Base-by-base conservation (phyloP, 2,888 invertebrate species). In the Cheilosia urbana region DNA sequence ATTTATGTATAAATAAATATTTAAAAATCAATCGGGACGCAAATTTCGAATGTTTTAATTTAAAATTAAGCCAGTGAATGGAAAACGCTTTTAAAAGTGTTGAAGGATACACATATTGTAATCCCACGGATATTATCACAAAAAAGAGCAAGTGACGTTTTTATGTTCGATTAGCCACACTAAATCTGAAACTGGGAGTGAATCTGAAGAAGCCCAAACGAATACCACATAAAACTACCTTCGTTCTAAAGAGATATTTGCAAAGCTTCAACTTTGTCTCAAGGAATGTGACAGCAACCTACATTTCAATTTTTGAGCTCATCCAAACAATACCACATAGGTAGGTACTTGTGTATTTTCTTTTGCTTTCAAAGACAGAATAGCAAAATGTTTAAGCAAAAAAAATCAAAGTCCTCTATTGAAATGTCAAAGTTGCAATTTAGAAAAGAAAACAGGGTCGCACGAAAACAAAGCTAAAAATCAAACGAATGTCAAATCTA, bases 401-500 rank as follows among this genome's bases (percentile, higher is more conserved):
- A n/a, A 68, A 30, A 63, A 63, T 40, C 37, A 4, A 68, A 62
- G 34, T 69, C 65, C 65, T 53, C 27, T 47, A 72, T 60, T 53
- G 66, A 76, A 63, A 79, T 84, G 79, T 84, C 75, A 84, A 80
- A 80, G 80, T 71, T 79, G 60, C 69, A 34, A 42, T 71, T 76
- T 55, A 40, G 71, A 51, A 19, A 42, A 30, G 30, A 63, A 84
- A 71, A 69, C 69, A 69, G 73, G 63, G 69, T 76, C 55, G 47
- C 65, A n/a, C 21, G 47, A 55, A 49, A 65, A 69, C 42, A 75
- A 45, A 47, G 13, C 19, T 30, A 60, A 21, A 15, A 63, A 69
- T 71, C 66, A 62, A 81, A 76, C 62, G 68, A 85, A 85, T 81
- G 85, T 85, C 81, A 85, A 66, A 72, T 51, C 63, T 17, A 51